phyloP scores from a whole-genome alignment of 2,113 vertebrate species.

The Cephalophus harveyi region DNA sequence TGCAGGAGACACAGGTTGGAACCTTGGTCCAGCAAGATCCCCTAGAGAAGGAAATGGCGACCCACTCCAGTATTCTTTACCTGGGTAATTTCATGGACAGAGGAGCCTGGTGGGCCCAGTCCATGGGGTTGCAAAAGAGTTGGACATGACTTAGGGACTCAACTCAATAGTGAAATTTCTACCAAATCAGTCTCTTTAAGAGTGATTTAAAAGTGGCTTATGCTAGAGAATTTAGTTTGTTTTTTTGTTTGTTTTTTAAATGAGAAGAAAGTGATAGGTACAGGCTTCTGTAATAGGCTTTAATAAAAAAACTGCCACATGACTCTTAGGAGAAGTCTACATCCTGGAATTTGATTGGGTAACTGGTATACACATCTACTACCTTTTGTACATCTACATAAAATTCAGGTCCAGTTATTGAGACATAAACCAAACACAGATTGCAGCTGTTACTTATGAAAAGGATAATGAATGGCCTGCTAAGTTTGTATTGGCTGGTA shows the following conservation, averaged over 20 bases:
- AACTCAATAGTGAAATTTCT: background rate
- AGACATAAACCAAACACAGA: background rate
- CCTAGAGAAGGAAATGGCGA: background rate
- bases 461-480: background rate
- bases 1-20: background rate
- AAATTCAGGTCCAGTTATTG: background rate
- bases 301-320: background rate
- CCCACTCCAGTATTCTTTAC: background rate
- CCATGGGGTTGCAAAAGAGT: background rate
- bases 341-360: background rate
- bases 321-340: background rate
- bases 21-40: background rate
- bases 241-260: background rate
- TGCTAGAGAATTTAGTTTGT: background rate
- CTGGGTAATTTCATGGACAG: background rate
- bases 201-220: background rate
- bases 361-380: rapidly evolving
- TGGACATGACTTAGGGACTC: background rate
- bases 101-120: background rate
- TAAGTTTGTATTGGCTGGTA: background rate
- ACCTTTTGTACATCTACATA: background rate
- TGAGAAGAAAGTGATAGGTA: background rate
- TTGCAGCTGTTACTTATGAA: background rate
- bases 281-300: background rate
- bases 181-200: background rate